These are phyloP conservation scores for Calyptommatus sinebrachiatus DNA, from an alignment of 2,113 vertebrate genomes.

Conservation along the genomic window DNA sequence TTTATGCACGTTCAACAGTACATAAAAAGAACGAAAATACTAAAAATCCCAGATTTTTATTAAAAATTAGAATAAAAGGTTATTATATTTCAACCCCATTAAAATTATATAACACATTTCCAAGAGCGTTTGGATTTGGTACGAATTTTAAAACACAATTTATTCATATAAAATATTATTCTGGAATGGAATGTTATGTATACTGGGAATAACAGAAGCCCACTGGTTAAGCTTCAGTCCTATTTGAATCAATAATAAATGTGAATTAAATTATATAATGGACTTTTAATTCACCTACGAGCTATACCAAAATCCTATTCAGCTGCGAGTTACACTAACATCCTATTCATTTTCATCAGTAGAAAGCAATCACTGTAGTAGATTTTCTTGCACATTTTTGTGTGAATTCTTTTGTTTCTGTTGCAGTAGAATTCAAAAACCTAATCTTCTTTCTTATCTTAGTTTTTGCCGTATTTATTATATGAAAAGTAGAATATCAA, in stretches of 20 bases:
- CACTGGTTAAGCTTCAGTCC: not conserved
- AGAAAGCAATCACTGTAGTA: too few species aligned
- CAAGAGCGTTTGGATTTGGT: not conserved
- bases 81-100: not conserved
- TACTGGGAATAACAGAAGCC: not conserved
- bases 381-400: not conserved
- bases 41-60: not conserved
- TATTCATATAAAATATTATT: not conserved
- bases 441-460: too few species aligned
- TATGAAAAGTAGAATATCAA: too few species aligned
- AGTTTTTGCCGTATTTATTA: too few species aligned
- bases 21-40: not conserved
- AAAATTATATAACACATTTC: too few species aligned
- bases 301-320: not conserved
- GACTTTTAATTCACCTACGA: not conserved
- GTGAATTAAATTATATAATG: not conserved
- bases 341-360: too few species aligned
- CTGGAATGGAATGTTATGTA: not conserved
- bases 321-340: too few species aligned
- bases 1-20: not conserved
- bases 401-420: not conserved
- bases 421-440: not conserved
- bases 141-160: not conserved
- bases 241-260: not conserved
- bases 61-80: not conserved